A percentile compares a stretch with the other conserved stretches of the same genome.
phyloP scores from a whole-genome alignment of 2,888 invertebrate species.

The Odontomyia ornata region DNA sequence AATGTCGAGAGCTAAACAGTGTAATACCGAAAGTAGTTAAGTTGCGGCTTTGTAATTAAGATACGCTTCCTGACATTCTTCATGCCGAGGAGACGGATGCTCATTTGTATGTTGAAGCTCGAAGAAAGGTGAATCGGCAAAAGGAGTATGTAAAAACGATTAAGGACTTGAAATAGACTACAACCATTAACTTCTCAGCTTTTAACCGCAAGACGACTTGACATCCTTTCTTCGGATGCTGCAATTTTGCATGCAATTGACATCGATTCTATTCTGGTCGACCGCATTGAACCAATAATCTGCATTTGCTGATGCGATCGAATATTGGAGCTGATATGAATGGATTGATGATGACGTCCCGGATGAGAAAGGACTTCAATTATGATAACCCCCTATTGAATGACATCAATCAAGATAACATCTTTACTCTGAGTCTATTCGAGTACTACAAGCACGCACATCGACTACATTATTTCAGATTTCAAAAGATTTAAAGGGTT shows the following conservation, averaged over 20 bases:
- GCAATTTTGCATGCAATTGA: background rate
- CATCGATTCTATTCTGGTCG: background rate
- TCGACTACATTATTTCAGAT: too few relatives aligned
- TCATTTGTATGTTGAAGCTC: background rate
- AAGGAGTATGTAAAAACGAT: too few relatives aligned
- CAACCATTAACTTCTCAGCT: background rate
- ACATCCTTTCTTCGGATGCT: background rate
- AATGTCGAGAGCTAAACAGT: background rate
- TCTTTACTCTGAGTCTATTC: too few relatives aligned
- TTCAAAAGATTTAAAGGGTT: too few relatives aligned
- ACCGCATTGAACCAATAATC: background rate
- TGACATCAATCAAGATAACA: too few relatives aligned
- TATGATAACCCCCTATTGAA: background rate
- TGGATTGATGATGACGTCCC: background rate
- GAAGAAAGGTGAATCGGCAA: too few relatives aligned
- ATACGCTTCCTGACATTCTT: background rate
- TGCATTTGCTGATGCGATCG: slow-evolving; percentile 1
- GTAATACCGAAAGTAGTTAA: background rate
- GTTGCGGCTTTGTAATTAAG: slow-evolving; percentile 4
- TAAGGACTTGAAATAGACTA: background rate
- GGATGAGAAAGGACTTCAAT: background rate
- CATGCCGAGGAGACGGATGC: background rate
- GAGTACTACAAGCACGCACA: too few relatives aligned
- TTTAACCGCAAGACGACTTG: background rate
- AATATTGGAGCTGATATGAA: background rate